phyloP scores from a whole-genome alignment of 2,113 vertebrate species.

The Pristiophorus japonicus region DNA sequence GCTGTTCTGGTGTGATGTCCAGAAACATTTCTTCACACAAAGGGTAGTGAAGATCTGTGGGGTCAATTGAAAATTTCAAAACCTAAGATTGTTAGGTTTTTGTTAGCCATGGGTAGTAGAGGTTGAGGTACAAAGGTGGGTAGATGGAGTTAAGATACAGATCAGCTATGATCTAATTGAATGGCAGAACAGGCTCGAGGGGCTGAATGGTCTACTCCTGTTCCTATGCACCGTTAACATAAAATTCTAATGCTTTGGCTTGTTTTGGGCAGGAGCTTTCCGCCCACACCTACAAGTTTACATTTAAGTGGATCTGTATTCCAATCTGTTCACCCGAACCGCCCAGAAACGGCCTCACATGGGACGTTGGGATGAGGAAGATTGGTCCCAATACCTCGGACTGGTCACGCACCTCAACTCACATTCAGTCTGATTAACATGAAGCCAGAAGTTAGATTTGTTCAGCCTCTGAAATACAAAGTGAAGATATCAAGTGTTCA shows the following conservation, averaged over 20 bases:
- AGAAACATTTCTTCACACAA: no score
- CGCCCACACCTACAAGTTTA: background rate
- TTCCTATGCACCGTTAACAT: background rate
- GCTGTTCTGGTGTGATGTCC: no score
- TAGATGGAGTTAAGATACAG: no score
- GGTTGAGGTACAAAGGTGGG: no score
- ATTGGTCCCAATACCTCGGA: background rate
- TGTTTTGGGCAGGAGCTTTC: background rate
- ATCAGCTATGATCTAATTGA: no score
- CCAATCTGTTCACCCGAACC: background rate
- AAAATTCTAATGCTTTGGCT: background rate
- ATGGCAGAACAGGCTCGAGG: no score
- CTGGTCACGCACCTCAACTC: background rate
- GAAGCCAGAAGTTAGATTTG: no score
- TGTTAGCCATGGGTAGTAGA: no score
- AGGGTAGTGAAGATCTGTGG: no score
- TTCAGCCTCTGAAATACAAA: background rate
- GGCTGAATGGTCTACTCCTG: no score
- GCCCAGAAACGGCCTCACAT: background rate
- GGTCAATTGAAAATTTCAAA: no score
- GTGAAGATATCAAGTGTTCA: background rate
- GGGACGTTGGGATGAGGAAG: background rate
- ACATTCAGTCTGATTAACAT: background rate
- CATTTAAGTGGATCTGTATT: background rate
- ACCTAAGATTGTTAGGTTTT: no score